Conservation (phyloP, 2,113 vertebrate species). For the Sinocyclocheilus rhinocerous region DNA sequence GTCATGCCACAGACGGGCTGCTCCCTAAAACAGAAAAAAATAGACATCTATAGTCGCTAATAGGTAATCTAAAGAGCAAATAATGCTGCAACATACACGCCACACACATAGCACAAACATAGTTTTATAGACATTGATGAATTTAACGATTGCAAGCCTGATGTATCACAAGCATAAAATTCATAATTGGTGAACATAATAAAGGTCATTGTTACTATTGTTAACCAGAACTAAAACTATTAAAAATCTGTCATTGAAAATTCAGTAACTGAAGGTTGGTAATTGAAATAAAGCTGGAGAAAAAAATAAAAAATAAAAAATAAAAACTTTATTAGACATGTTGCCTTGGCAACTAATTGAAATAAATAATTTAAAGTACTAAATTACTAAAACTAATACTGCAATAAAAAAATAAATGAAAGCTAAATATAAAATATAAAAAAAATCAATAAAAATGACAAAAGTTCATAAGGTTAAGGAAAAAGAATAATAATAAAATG, state of each 20-base stretch:
- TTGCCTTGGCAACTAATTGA: not conserved
- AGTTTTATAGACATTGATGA: not conserved
- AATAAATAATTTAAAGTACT: not conserved
- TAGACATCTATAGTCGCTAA: slow-evolving; percentile 16
- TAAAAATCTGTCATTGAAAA: no score
- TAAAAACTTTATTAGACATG: not conserved
- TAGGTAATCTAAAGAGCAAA: not conserved
- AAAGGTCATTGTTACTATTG: no score
- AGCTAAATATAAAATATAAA: not conserved
- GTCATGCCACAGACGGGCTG: slow-evolving; percentile 93
- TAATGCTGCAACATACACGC: not conserved
- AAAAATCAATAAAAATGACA: not conserved
- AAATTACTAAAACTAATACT: no score
- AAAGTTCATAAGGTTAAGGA: no score
- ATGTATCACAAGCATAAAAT: not conserved
- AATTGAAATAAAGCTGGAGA: no score
- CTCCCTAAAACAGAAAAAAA: slow-evolving; percentile 77
- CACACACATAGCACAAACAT: slow-evolving; percentile 2
- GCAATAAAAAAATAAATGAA: no score
- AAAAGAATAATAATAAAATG: not conserved
- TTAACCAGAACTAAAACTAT: no score
- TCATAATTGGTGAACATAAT: no score
- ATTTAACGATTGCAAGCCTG: not conserved
- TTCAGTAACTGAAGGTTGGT: no score
- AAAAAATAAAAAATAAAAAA: no score